phyloP scores from a whole-genome alignment of 2,888 invertebrate genomes.

The Caenorhabditis panamensis region DNA sequence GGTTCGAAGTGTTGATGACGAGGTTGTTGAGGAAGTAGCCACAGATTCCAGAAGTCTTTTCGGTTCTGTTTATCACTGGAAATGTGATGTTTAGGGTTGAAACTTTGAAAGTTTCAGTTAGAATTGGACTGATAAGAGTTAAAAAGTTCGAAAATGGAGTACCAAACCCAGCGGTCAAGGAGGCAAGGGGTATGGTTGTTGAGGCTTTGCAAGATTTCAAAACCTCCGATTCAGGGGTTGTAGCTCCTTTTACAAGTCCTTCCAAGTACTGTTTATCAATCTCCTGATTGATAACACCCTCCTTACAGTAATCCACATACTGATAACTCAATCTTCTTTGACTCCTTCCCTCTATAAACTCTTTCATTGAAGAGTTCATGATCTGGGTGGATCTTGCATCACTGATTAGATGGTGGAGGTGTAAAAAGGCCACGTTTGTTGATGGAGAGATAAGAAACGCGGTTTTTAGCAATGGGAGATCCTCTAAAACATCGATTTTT shows the following conservation, averaged over 20 bases:
- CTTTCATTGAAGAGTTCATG: slow-evolving; percentile 44
- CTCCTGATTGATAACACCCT: not conserved
- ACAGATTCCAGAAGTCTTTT: slow-evolving; percentile 55
- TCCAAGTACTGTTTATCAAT: slow-evolving; percentile 26
- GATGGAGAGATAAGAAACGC: slow-evolving; percentile 16
- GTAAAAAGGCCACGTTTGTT: slow-evolving; percentile 50
- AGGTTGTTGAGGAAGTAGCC: slow-evolving; percentile 76
- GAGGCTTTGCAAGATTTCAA: not conserved
- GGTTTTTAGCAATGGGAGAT: slow-evolving; percentile 16
- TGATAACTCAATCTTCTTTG: not conserved
- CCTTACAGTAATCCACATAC: slow-evolving; percentile 44
- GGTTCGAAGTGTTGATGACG: slow-evolving; percentile 47
- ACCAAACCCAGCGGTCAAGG: not conserved
- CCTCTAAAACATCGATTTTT: slow-evolving; percentile 29
- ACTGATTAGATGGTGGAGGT: slow-evolving; percentile 68
- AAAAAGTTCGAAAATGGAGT: slow-evolving; percentile 57
- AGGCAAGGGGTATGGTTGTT: not conserved
- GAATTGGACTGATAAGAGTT: not conserved
- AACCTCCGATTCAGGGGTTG: not conserved
- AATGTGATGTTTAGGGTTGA: slow-evolving; percentile 64
- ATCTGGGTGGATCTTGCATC: slow-evolving; percentile 68
- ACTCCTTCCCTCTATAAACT: slow-evolving; percentile 10
- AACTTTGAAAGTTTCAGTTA: not conserved
- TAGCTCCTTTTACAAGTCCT: slow-evolving; percentile 8
- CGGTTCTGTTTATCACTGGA: slow-evolving; percentile 63